Base-by-base conservation (phyloP, 2,113 vertebrate genomes). In the Paramormyrops kingsleyae region DNA sequence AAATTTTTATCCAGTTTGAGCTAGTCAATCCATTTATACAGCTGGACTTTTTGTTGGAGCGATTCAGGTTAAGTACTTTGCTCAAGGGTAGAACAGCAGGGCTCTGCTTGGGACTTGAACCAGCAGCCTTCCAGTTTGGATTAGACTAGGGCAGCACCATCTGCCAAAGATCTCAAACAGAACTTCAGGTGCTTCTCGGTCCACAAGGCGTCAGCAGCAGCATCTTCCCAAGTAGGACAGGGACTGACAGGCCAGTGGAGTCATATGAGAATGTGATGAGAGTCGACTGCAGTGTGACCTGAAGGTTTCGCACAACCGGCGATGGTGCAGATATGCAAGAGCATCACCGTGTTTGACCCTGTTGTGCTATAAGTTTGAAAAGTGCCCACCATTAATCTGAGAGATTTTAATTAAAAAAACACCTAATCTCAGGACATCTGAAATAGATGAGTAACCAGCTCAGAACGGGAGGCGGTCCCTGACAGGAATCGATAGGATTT, bases 361-460 rank as follows among this genome's bases (percentile, higher is more conserved):
- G 62, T 21, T 10, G 42, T 19, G 56, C 21, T 74, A 15, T 44
- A 56, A 31, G 21, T 74, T n/a, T 88, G 59, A 74, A 56, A 19
- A 31, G 24, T 31, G 42, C 62, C 62, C 62, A 24, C n/a, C 10
- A 47, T 88, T 70, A 70, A 50, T 62, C 89, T 31, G 74, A 89
- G 50, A 39, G 70, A 52, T 83, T 85, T 83, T 31, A 83, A 83
- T 52, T 31, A 53, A 83, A 85, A 24, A 84, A 85, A 62, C 52
- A 87, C 56, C 92, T 94, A 93, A 93, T 94, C 93, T 93, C 92
- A 91, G 93, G 92, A 90, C 92, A 93, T 90, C 96, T 97, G 97
- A 97, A 97, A 95, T 94, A 95, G 95, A 97, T 96, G 96, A 95
- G 94, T 95, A 96, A 96, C 95, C 95, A 96, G 96, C 97, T 95